Evolutionary conservation across 2,888 invertebrate species (phyloP), one percentile per base, ranked within the genome.

Genomic region (Trypoxylon attenuatum): DNA sequence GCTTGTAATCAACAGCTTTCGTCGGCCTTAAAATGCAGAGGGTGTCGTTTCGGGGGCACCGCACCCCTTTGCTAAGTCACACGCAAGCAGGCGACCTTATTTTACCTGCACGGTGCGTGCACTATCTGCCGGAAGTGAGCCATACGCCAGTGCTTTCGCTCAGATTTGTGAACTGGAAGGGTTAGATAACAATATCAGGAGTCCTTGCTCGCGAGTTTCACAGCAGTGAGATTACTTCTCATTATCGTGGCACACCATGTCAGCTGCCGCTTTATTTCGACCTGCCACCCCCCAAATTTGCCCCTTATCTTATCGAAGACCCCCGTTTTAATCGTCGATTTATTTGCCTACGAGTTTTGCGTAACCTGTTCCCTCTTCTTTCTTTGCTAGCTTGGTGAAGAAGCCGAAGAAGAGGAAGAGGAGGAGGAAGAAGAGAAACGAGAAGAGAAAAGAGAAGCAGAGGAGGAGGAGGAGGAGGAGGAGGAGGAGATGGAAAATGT

Each of bases 121-220:
- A 68, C 53, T 68, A 68, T 68, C 68, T 56, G n/a, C 66, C 52
- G 68, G 68, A 68, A 68, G 68, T 56, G 60, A 66, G 46, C 50
- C 66, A 54, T 51, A 50, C 66, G 53, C 57, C 38, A 47, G 19
- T 46, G 65, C 55, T 60, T 68, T 65, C 61, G 61, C 53, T 42
- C 50, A 57, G 66, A 68, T 68, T 66, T 57, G 46, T 53, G 42
- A 66, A 66, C 66, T 66, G 68, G 68, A 68, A 68, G 66, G 68
- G 66, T 50, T 57, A 53, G 68, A 68, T 68, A 68, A 68, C 66
- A 45, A 60, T 61, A 68, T 61, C 68, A 46, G 10, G 42, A 13
- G 8, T 33, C 33, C 8, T n/a, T 33, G 33, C 5, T 33, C 13
- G 33, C 13, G 2, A n/a, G 38, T 65, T 59, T 29, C 64, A 45